phyloP scores from a whole-genome alignment of 2,113 vertebrate species.

The Phalacrocorax brasilianus region DNA sequence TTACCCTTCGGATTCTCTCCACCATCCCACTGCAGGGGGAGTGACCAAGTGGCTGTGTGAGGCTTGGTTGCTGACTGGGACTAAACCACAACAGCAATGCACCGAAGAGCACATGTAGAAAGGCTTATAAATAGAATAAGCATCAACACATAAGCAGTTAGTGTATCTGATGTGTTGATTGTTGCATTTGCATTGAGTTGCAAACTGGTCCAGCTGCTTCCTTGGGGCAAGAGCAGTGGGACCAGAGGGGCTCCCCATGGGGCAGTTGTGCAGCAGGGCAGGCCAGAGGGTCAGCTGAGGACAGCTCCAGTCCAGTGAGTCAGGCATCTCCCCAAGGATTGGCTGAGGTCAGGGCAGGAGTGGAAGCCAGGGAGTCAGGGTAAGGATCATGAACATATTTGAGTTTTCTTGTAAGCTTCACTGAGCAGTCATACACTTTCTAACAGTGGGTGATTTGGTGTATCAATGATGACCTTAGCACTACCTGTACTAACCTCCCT shows the following conservation, averaged over 20 bases:
- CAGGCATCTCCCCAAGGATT: too few species aligned
- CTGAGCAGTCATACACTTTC: neutral
- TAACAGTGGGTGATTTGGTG: neutral
- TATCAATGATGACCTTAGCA: neutral
- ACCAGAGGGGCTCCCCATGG: neutral
- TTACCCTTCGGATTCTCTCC: too few species aligned
- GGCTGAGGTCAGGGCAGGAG: neutral
- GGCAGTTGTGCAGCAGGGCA: neutral
- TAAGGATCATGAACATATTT: neutral
- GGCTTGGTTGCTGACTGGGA: too few species aligned
- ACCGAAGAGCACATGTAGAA: neutral
- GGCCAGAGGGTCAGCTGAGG: neutral
- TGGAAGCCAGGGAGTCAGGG: neutral
- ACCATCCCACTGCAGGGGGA: too few species aligned
- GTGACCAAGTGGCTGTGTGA: too few species aligned
- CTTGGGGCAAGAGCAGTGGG: neutral
- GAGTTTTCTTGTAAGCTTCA: neutral
- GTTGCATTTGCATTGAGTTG: neutral
- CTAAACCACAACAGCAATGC: neutral
- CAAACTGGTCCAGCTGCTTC: neutral
- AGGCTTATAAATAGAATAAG: neutral
- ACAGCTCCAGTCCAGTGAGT: neutral
- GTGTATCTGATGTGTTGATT: neutral
- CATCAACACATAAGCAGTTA: neutral
- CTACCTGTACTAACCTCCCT: neutral